phyloP scores from a whole-genome alignment of 2,113 vertebrate species.

The Podocnemis expansa region DNA sequence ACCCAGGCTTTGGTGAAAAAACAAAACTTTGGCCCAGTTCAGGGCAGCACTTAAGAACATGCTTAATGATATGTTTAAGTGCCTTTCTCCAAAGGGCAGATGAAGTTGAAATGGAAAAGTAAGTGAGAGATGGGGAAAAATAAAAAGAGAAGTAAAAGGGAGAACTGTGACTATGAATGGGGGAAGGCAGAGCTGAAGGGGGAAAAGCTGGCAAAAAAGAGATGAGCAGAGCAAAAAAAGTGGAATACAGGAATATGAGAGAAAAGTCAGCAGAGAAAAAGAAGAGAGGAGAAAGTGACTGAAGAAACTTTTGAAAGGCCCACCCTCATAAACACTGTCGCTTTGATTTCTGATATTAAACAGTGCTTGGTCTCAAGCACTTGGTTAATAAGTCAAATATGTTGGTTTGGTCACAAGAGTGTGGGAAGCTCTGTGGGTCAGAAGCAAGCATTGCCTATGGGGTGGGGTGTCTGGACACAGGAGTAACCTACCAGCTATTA shows the following conservation, averaged over 20 bases:
- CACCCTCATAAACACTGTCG: background rate
- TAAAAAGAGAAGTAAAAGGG: background rate
- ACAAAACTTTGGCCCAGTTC: background rate
- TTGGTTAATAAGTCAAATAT: background rate
- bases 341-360: background rate
- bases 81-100: background rate
- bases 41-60: background rate
- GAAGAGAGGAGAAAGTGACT: background rate
- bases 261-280: background rate
- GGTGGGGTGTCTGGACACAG: slow-evolving; percentile 30
- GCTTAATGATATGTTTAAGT: background rate
- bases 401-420: background rate
- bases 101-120: fast-evolving
- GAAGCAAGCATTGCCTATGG: slow-evolving; percentile 27
- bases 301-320: background rate
- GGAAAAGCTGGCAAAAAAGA: background rate
- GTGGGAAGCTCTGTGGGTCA: slow-evolving; percentile 35
- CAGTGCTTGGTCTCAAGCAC: background rate
- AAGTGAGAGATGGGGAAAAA: background rate
- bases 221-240: background rate
- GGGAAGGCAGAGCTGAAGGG: background rate
- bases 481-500: background rate
- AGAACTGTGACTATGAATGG: background rate
- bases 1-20: background rate
- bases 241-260: background rate